Evolutionary conservation across 1,140 invertebrate genomes (phyloP).

Genomic region (Diploscapter pachys): DNA sequence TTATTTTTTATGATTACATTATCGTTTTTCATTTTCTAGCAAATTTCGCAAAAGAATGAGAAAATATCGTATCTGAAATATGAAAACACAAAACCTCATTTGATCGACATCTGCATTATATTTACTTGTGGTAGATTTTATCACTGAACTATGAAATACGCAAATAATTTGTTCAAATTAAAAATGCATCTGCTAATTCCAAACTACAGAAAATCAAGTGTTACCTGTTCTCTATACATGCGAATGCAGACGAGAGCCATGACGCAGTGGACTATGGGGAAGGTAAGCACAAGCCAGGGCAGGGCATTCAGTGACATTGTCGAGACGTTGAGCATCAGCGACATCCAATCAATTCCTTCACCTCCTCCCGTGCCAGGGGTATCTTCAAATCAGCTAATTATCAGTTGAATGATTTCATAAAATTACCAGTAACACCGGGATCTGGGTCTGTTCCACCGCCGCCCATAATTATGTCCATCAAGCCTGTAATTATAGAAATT

Average conservation of each 20-base stretch:
- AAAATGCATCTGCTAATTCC: neutral
- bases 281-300: slow-evolving; percentile 29
- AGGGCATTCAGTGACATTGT: slow-evolving; percentile 1
- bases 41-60: no score
- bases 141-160: neutral
- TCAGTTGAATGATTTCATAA: no score
- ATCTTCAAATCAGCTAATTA: no score
- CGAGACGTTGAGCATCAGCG: slow-evolving; percentile 7
- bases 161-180: neutral
- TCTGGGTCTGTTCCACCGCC: no score
- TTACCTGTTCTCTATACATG: slow-evolving; percentile 27
- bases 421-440: no score
- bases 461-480: no score
- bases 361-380: no score
- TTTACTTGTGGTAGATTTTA: neutral
- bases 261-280: slow-evolving; percentile 28
- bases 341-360: no score
- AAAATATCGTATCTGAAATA: neutral
- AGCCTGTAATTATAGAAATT: no score
- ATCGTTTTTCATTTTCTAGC: no score
- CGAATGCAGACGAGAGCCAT: slow-evolving; percentile 24
- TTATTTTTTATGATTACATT: neutral
- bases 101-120: no score
- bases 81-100: neutral
- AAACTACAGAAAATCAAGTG: neutral